Percentiles rank a stretch among this genome's conserved stretches.
Conservation (phyloP, 2,888 invertebrate species). For the Cecidostiba fungosa region DNA sequence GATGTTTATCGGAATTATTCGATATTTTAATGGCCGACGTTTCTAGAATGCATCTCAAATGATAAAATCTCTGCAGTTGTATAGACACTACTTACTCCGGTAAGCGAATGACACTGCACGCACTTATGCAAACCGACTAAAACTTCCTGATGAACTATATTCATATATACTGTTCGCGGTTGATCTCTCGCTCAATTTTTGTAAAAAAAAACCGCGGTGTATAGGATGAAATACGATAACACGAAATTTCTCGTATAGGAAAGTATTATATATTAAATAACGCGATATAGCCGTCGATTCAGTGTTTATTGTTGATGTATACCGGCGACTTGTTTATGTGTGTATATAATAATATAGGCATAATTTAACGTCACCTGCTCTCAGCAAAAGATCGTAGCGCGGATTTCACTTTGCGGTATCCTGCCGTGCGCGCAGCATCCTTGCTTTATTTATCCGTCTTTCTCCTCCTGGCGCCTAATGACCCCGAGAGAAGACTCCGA, state of each 20-base stretch:
- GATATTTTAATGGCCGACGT: background rate
- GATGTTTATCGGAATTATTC: background rate
- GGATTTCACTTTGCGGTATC: slow-evolving; percentile 50
- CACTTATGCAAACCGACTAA: background rate
- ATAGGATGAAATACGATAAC: background rate
- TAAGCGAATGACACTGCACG: background rate
- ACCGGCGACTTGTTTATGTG: background rate
- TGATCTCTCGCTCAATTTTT: background rate
- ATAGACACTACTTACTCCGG: too few species aligned
- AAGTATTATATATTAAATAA: slow-evolving; percentile 21
- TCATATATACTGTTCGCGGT: background rate
- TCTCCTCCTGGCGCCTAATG: slow-evolving; percentile 26
- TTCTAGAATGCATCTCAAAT: background rate
- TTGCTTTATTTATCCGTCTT: slow-evolving; percentile 14
- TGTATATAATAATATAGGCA: background rate
- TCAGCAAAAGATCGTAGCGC: background rate
- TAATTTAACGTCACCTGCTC: slow-evolving; percentile 41
- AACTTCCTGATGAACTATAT: background rate
- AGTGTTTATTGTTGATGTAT: background rate
- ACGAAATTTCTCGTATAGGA: background rate
- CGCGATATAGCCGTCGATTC: background rate
- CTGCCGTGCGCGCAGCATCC: background rate
- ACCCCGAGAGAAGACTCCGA: slow-evolving; percentile 13
- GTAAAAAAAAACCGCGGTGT: background rate
- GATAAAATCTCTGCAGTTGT: background rate